phyloP scores from a whole-genome alignment of 2,113 vertebrate genomes.

The Rhodinocichla rosea region DNA sequence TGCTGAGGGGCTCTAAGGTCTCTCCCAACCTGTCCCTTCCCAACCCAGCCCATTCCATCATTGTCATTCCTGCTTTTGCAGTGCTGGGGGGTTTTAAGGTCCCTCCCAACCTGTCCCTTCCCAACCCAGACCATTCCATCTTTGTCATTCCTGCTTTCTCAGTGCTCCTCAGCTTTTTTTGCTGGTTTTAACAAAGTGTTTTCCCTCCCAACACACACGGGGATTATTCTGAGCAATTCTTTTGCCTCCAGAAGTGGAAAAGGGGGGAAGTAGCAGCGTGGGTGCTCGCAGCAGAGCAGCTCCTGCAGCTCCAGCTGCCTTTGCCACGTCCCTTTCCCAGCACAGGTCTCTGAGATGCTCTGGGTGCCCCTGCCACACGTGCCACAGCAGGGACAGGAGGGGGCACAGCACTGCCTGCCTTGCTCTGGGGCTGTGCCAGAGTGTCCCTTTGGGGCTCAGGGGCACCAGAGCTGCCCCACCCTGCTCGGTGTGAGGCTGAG shows the following conservation, averaged over 20 bases:
- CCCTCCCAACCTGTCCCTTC: neutral
- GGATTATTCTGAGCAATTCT: neutral
- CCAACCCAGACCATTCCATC: neutral
- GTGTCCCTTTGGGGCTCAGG: neutral
- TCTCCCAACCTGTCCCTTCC: neutral
- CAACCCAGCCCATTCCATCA: neutral
- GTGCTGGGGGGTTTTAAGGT: neutral
- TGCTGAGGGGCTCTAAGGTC: neutral
- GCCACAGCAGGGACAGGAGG: neutral
- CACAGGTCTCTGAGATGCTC: rapidly evolving
- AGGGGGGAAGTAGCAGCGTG: neutral
- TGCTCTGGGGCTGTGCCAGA: neutral
- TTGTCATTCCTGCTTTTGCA: neutral
- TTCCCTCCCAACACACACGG: neutral
- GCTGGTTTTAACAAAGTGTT: neutral
- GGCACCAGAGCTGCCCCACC: neutral
- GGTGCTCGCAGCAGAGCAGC: neutral
- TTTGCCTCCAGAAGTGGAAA: neutral
- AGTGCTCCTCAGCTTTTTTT: neutral
- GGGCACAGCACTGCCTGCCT: neutral
- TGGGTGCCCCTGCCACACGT: neutral
- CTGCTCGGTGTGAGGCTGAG: neutral
- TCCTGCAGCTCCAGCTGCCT: neutral
- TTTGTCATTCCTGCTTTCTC: neutral
- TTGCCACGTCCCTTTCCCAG: rapidly evolving